phyloP scores from a whole-genome alignment of 2,888 invertebrate species.

The Lutraria lutraria region DNA sequence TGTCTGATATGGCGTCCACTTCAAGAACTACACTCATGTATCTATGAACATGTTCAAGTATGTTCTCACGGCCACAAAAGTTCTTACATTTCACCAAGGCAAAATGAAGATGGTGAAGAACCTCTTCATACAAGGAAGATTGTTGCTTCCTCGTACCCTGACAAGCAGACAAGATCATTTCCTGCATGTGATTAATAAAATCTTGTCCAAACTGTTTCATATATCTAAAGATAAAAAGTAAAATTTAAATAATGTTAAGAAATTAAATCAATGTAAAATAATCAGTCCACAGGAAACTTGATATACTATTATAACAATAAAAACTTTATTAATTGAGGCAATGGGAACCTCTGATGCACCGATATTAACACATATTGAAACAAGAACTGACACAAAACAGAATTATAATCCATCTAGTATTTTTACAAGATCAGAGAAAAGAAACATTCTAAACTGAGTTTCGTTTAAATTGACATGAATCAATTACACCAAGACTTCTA shows the following conservation, averaged over 20 bases:
- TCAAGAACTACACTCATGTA: constrained; percentile 41
- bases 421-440: background rate
- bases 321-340: too few relatives aligned
- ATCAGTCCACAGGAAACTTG: background rate
- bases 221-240: constrained; percentile 61
- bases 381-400: too few relatives aligned
- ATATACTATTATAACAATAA: background rate
- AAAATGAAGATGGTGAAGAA: constrained; percentile 76
- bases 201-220: constrained; percentile 71
- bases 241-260: background rate
- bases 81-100: constrained; percentile 65
- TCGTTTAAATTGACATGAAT: background rate
- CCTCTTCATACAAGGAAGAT: constrained; percentile 74
- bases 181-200: constrained; percentile 71
- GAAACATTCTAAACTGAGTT: background rate
- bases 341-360: too few relatives aligned
- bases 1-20: constrained; percentile 8
- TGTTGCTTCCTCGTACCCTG: constrained; percentile 23
- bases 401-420: background rate
- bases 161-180: constrained; percentile 71
- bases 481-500: too few relatives aligned
- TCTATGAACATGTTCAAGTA: constrained; percentile 61
- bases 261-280: background rate
- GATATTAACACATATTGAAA: too few relatives aligned
- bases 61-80: constrained; percentile 76